Base-by-base conservation (phyloP, 1,140 invertebrate species). In the Dendrolimus punctatus region DNA sequence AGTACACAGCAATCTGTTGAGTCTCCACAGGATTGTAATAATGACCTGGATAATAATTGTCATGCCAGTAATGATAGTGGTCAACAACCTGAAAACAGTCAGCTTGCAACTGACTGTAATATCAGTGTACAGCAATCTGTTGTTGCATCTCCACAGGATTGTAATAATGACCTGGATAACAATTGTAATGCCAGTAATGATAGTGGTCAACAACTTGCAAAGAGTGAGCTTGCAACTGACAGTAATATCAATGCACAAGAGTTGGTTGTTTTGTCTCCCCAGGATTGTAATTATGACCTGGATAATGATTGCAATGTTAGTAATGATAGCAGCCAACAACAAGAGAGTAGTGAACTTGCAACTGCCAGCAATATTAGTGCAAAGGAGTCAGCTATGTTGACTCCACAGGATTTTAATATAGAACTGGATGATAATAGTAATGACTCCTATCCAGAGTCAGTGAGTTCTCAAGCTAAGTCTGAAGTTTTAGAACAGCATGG, bases 371-470 rank as follows among this genome's bases (percentile, higher is more conserved):
- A 23, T 23, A 23, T 23, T 23, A 23, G 23, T 23, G 23, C 23
- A 23, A 23, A 23, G 23, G 23, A 23, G 23, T 23, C 23, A 23
- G 3, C 3, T 23, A 23, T 23, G 23, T 23, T 3, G 23, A 23
- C 23, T 23, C 23, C 23, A 23, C 23, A 23, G 23, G 23, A 23
- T 49, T 36, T 50, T 23, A 55, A 66, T 42, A 66, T 55, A 58
- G 59, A 63, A 4, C 9, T 40, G 6, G 58, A 54, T 62, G 57
- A n/a, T 38, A 68, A 63, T 49, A 70, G 65, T 47, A 70, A 66
- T 64, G 64, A 73, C 40, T 71, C 58, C 49, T 58, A 51, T 51
- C n/a, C 55, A 44, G 59, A 68, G 4, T 64, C 60, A 43, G n/a
- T 52, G 39, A 65, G 58, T 55, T 55, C 48, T 44, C 56, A 59